Conservation (phyloP, 2,113 vertebrate genomes). For the Albula glossodonta region DNA sequence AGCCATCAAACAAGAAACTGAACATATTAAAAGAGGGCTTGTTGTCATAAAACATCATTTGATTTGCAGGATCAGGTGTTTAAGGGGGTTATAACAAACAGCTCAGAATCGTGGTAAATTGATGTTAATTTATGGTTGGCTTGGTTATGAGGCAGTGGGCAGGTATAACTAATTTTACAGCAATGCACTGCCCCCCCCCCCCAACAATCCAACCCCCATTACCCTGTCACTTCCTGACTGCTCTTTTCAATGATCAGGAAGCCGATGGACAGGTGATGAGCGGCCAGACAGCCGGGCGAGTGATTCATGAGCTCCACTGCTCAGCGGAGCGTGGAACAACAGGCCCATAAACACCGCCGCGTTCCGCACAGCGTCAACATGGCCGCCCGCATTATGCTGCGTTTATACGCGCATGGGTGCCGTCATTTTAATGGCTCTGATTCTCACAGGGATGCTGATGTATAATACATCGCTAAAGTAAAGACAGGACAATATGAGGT, state of each 20-base stretch:
- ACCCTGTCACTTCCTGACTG: background rate
- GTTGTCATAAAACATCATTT: background rate
- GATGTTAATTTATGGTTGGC: background rate
- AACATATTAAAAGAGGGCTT: background rate
- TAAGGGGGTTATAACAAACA: no score
- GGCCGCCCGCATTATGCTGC: background rate
- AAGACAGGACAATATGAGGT: background rate
- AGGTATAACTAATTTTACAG: background rate
- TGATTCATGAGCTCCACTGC: background rate
- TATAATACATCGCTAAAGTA: background rate
- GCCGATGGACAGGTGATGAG: background rate
- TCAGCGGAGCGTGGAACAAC: constrained; percentile 1
- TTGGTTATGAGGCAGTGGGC: background rate
- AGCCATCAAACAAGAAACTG: background rate
- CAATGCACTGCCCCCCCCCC: background rate
- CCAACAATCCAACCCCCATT: background rate
- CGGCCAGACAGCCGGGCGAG: background rate
- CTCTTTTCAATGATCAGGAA: background rate
- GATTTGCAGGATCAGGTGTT: no score
- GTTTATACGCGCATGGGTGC: background rate
- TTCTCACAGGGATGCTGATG: background rate
- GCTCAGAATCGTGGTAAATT: no score
- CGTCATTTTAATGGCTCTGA: background rate
- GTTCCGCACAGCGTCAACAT: background rate
- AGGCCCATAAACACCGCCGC: background rate